Evolutionary conservation across 2,113 vertebrate genomes (phyloP), one percentile per base, ranked within the genome.

Genomic region (Albula glossodonta): DNA sequence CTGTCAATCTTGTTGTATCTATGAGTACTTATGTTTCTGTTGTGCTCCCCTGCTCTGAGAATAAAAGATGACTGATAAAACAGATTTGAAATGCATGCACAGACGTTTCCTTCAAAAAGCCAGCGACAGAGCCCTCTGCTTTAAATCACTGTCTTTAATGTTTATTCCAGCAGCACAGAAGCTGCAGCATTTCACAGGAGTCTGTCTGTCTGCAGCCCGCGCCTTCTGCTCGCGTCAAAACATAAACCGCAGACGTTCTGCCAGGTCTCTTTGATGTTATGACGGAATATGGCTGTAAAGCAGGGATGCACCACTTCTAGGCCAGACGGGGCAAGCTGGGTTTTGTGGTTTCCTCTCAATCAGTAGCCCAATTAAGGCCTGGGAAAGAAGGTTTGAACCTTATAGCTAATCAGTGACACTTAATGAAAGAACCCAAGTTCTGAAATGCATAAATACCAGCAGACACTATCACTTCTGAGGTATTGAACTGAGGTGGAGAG

Each of bases 131-230:
- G 22, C 51, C 22, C 9, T 51, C 49, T 79, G 22, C 51, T 53
- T 25, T 81, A 81, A 81, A 53, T 81, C 50, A 22, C 78, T 4
- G n/a, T 51, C 51, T 81, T 5, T n/a, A 81, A 81, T 53, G 51
- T 53, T 53, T 53, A 12, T 81, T 81, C 80, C 51, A 53, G 53
- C 6, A 49, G 80, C 80, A 25, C 19, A n/a, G 2, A 4, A 12
- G 41, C 56, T 12, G 56, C 11, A 0, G 0, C 56, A 41, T 48
- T 79, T 79, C 48, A 79, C 48, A 19, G 78, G 48, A 48, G 78
- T 41, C 31, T 41, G 12, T 79, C 31, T 9, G 8, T 25, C 5
- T 48, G 12, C 78, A 79, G 31, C 6, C 53, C 5, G 19, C 41
- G 2, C 31, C 13, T 49, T n/a, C 25, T 11, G 10, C 22, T 53